A percentile compares a stretch with the other conserved stretches of the same genome.
phyloP scores from a whole-genome alignment of 64 coral and sea anemone genomes.

The Montipora sp. region DNA sequence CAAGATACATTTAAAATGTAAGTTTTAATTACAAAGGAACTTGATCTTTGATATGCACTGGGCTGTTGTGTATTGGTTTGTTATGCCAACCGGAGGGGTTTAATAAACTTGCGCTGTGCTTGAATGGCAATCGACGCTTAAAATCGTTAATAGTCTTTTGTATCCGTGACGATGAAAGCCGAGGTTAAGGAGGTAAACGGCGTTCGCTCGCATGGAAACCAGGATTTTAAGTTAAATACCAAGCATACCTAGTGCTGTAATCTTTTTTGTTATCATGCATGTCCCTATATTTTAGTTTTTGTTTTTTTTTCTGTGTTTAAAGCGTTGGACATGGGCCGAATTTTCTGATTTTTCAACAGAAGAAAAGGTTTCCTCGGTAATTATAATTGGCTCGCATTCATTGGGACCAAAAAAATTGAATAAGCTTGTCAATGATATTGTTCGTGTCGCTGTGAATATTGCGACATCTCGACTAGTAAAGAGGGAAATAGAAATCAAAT shows the following conservation, averaged over 20 bases:
- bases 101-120: background rate
- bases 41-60: background rate
- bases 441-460: too few relatives aligned
- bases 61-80: background rate
- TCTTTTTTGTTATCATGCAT: background rate
- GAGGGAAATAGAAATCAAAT: too few relatives aligned
- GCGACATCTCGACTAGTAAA: too few relatives aligned
- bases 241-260: background rate
- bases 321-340: background rate
- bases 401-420: background rate
- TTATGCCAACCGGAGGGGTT: background rate
- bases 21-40: background rate
- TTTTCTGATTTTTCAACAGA: background rate
- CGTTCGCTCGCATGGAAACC: constrained; percentile 3
- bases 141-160: background rate
- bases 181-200: background rate
- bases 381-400: background rate
- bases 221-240: background rate
- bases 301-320: too few relatives aligned
- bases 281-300: background rate
- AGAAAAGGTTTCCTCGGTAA: too few relatives aligned
- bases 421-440: too few relatives aligned
- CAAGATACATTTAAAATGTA: background rate
- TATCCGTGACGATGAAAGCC: background rate
- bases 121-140: background rate